Conservation (phyloP, 92 coral and sea anemone species). For the Isaurus tuberculatus region DNA sequence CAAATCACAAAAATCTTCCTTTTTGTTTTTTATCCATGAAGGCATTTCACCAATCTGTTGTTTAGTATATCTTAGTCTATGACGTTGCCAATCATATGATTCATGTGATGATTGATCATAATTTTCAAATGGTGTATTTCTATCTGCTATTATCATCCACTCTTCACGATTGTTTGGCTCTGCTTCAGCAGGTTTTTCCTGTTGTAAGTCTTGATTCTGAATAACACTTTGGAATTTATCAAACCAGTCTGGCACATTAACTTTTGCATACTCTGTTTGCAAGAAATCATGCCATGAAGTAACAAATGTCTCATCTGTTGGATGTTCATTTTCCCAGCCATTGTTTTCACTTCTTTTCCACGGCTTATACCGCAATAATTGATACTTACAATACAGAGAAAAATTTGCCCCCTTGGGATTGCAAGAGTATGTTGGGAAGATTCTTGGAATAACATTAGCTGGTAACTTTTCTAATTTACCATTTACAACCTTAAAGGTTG, state of each 20-base stretch:
- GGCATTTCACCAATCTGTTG: constrained; percentile 62
- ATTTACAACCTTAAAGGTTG: constrained; percentile 54
- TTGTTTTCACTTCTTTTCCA: constrained; percentile 44
- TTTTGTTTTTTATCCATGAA: constrained; percentile 41
- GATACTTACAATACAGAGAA: constrained; percentile 61
- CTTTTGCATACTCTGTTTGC: constrained; percentile 62
- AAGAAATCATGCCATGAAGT: constrained; percentile 32
- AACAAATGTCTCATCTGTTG: constrained; percentile 47
- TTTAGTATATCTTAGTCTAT: constrained; percentile 40
- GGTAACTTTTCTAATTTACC: constrained; percentile 38
- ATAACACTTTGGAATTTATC: constrained; percentile 53
- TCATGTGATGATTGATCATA: constrained; percentile 21
- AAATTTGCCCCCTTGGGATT: constrained; percentile 59
- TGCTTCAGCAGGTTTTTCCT: constrained; percentile 13
- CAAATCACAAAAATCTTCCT: constrained; percentile 15
- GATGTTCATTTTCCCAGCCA: constrained; percentile 56
- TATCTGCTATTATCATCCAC: constrained; percentile 69
- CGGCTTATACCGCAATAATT: constrained; percentile 63
- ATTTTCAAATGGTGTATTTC: constrained; percentile 58
- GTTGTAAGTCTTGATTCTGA: constrained; percentile 51
- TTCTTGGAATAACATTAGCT: constrained; percentile 52
- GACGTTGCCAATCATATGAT: constrained; percentile 55
- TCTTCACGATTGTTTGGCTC: constrained; percentile 58
- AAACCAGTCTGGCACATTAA: constrained; percentile 61
- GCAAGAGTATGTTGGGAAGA: constrained; percentile 61